These are phyloP conservation scores for Seriola quinqueradiata DNA, from an alignment of 2,113 vertebrate genomes.

Conservation along the genomic window DNA sequence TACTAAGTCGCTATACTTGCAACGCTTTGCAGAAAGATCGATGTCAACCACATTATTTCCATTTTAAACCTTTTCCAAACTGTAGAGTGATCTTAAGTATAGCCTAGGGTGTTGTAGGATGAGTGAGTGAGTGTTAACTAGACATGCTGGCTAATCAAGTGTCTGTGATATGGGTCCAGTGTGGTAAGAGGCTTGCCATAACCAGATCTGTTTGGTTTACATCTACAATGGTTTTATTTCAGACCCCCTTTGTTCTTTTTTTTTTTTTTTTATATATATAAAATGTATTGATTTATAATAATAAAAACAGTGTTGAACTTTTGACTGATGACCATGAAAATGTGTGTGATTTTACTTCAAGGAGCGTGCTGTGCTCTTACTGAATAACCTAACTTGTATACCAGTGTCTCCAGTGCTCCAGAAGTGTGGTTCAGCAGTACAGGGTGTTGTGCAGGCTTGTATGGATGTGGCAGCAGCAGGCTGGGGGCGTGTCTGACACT, in stretches of 20 bases:
- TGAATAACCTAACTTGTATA: background rate
- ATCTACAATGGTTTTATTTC: constrained; percentile 82
- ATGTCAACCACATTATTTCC: constrained; percentile 63
- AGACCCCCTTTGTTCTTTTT: constrained; percentile 58
- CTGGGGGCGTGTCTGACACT: constrained; percentile 63
- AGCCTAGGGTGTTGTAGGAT: constrained; percentile 53
- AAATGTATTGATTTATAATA: constrained; percentile 87
- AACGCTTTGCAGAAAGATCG: constrained; percentile 73
- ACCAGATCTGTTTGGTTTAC: constrained; percentile 77
- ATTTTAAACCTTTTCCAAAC: constrained; percentile 58
- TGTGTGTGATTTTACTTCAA: constrained; percentile 7
- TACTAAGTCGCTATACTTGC: constrained; percentile 69
- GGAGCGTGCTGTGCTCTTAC: background rate
- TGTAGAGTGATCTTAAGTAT: constrained; percentile 54
- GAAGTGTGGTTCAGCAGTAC: background rate
- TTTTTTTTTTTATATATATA: constrained; percentile 85
- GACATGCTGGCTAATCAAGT: constrained; percentile 60
- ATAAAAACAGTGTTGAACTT: constrained; percentile 86
- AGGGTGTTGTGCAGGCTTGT: constrained; percentile 5
- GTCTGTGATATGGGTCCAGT: constrained; percentile 55
- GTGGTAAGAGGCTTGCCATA: constrained; percentile 66
- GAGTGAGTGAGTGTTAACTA: constrained; percentile 63
- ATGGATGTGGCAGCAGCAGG: constrained; percentile 1
- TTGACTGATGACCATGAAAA: constrained; percentile 62
- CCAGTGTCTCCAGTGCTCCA: background rate